Percentiles rank a stretch among this genome's conserved stretches.
These are phyloP conservation scores for Anniella stebbinsi DNA, from an alignment of 2,797 vertebrate genomes.

Conservation along the genomic window DNA sequence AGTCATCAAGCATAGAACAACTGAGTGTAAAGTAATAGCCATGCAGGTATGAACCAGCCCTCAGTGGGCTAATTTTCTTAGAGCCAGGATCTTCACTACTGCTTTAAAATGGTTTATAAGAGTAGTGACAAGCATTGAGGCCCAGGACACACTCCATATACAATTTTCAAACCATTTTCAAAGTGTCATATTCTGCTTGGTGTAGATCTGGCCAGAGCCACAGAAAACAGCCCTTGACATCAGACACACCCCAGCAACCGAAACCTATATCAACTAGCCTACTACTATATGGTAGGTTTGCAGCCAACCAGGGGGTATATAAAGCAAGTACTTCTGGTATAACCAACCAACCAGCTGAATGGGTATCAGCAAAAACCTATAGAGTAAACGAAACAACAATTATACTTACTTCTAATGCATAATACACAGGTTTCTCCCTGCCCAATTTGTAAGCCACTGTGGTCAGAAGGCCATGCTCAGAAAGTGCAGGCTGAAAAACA, in stretches of 20 bases:
- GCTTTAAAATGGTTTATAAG: too few relatives aligned
- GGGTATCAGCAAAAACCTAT: neutral
- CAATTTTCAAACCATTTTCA: too few relatives aligned
- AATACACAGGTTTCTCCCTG: conserved; percentile 92
- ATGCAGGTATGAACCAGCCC: neutral
- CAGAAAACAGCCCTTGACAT: neutral
- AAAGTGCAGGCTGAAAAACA: conserved; percentile 89
- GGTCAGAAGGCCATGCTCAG: conserved; percentile 96
- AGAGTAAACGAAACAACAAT: conserved; percentile 1
- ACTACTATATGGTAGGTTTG: neutral
- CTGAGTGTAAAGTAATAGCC: neutral
- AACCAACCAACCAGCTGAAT: conserved; percentile 18
- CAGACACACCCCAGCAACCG: neutral
- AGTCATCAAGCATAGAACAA: neutral
- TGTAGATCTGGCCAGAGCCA: too few relatives aligned
- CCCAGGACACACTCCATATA: too few relatives aligned
- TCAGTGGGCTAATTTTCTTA: neutral
- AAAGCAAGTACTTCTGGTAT: neutral
- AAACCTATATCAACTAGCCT: neutral
- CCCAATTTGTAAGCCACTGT: conserved; percentile 97
- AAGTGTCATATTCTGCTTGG: too few relatives aligned
- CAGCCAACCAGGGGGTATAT: neutral
- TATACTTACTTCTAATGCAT: conserved; percentile 92
- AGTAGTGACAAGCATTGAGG: too few relatives aligned
- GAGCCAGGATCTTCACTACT: too few relatives aligned